Evolutionary conservation across 2,888 invertebrate species (phyloP), one percentile per base, ranked within the genome.

Genomic region (Eumerus sabulonum): DNA sequence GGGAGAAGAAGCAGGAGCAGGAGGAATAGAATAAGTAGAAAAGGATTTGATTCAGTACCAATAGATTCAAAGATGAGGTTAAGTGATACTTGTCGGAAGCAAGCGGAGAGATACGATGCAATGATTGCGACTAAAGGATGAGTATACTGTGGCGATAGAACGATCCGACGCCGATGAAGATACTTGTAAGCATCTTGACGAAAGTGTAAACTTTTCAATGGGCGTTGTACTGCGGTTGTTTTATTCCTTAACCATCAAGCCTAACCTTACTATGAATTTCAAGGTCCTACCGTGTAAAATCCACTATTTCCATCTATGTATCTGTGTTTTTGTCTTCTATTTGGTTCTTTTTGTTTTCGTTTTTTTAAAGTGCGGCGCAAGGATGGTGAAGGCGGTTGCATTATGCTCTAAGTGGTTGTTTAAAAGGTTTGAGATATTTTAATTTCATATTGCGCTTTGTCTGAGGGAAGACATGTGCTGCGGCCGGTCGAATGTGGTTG

Each of bases 151-250:
- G 7, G 51, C 44, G 51, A 50, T 51, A 53, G 47, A 51, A 77
- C 44, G 72, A 77, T 77, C 72, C 73, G 77, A 67, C 77, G 73
- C 73, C 56, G 71, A 60, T 71, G 77, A 59, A 48, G 74, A 74
- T 9, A 36, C 42, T 12, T 16, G 16, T 62, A 74, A 79, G 79
- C 74, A 74, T 79, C 79, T 74, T 70, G 53, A 70, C 48, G 60
- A 79, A 74, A 79, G 79, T 79, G 79, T 79, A 79, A 74, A 79
- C 79, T 79, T 79, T 70, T 79, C 68, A 79, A 74, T 79, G 64
- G 79, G 68, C 79, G 74, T 60, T 79, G 74, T 74, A 73, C 68
- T 73, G 73, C 51, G 68, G 68, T 68, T 79, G 63, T 79, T 79
- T 74, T 79, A 74, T 74, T 35, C 48, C 74, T 74, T 68, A 77